Conservation (phyloP, 2,113 vertebrate species). For the Stigmatopora nigra region DNA sequence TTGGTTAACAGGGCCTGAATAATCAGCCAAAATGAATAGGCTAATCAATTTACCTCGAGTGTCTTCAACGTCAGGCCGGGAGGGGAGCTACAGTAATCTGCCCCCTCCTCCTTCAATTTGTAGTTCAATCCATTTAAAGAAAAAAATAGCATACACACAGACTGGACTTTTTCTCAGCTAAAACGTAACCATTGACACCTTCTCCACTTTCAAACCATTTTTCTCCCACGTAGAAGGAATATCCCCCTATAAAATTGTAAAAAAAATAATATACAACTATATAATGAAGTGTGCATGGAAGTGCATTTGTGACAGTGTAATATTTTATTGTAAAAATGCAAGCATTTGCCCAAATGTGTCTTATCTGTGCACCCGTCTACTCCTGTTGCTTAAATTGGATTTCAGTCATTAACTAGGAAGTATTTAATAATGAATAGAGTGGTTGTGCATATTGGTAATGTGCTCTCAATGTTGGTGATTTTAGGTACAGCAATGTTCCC, state of each 20-base stretch:
- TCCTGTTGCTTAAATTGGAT: background rate
- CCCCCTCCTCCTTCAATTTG: constrained; percentile 13
- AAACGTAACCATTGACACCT: background rate
- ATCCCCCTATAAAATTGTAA: background rate
- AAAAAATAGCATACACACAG: background rate
- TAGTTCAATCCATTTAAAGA: background rate
- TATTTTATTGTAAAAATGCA: too few species aligned
- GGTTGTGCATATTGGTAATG: background rate
- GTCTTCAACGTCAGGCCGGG: constrained; percentile 33
- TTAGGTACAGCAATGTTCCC: background rate
- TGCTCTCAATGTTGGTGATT: background rate
- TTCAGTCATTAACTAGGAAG: background rate
- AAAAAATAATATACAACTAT: too few species aligned
- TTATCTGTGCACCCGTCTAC: too few species aligned
- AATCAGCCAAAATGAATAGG: constrained; percentile 56
- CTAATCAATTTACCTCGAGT: constrained; percentile 59
- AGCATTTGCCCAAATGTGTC: too few species aligned
- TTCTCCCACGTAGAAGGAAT: background rate
- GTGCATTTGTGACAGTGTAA: too few species aligned
- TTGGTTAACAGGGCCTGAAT: constrained; percentile 53
- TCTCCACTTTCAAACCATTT: background rate
- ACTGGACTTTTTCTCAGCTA: background rate
- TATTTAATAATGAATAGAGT: background rate
- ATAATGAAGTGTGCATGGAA: too few species aligned
- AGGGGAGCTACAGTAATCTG: constrained; percentile 32